Base-by-base conservation (phyloP, 2,888 invertebrate genomes). In the Cephus sareptanus region DNA sequence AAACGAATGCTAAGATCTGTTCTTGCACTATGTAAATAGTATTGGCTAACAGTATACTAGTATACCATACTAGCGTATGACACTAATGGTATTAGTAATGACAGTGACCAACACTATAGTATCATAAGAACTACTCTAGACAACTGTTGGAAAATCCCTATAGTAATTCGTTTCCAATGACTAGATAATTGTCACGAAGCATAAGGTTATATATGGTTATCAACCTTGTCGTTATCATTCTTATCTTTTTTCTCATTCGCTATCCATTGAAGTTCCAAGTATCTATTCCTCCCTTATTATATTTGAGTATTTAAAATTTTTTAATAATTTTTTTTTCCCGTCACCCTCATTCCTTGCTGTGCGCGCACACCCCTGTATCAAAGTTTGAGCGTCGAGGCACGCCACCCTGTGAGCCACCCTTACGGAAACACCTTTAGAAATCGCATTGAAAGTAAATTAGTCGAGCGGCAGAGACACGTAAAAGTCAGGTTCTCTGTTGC, bases 401-500 rank as follows among this genome's bases (percentile, higher is more conserved):
- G n/a, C 34, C 15, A 79, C 79, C 79, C 76, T 77, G 76, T 78
- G 79, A 75, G 74, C 77, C 79, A 81, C 75, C 75, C 31, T 74
- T 76, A 80, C 74, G 80, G 79, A 80, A 79, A 79, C 80, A 77
- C 80, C 81, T 78, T 79, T 76, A 79, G 75, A 79, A 81, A 83
- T 77, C 84, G 84, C 84, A 86, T 86, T 86, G 85, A 86, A 87
- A 85, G 84, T 85, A 86, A 87, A 87, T 84, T 86, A 85, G 86
- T 83, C 83, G 79, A 75, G 74, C 74, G 37, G n/a, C 34, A n/a
- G 33, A 74, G 34, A 35, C 74, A 35, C 74, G n/a, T n/a, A 74
- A 37, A 37, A 74, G 74, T 74, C 74, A 37, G 30, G 34, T n/a
- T 74, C 74, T 34, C 74, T 34, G 74, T 30, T 37, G 35, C 34